Base-by-base conservation (phyloP, 2,797 vertebrate genomes). In the Scleropages formosus region DNA sequence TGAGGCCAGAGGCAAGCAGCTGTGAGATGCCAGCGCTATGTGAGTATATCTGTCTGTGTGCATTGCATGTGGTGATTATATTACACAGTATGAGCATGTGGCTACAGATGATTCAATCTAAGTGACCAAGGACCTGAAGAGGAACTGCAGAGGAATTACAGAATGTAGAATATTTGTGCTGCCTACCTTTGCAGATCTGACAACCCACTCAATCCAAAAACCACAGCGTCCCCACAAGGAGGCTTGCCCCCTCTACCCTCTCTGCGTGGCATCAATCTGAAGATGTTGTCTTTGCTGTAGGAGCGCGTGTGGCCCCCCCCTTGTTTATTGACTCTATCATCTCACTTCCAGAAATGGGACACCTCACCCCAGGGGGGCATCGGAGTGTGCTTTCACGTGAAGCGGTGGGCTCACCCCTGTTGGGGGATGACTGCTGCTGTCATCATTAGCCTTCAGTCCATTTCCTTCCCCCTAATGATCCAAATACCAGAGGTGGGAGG, bases 241-340 rank as follows among this genome's bases (percentile, higher is more conserved):
- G 73, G 26, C 61, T 46, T 1, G 47, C 49, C 51, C 20, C 53
- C 39, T 16, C n/a, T 31, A 44, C 16, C 31, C 13, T 24, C 73
- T 20, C 66, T n/a, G n/a, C n/a, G 15, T 20, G 26, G 74, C 60
- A 59, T 61, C 49, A 66, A 82, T 85, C 83, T 84, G 81, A 72
- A 88, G 86, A 86, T 88, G 88, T 87, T 83, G 79, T 77, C 84
- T 64, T 79, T 84, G 81, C 77, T 1, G 77, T 85, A 81, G 51
- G 73, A 78, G 77, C 85, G 78, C 77, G 75, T 80, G 80, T 83
- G 80, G 77, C 82, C 78, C 39, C 80, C 39, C 80, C 51, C 84
- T 22, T 82, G 90, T 92, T 91, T 92, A 90, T 92, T 90, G 92
- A 81, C 82, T 83, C 83, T 90, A 83, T 79, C 83, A 86, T 86